Percentiles rank a stretch among this genome's conserved stretches.
Conservation (phyloP, 2,888 invertebrate species). For the Trachelus tabidus region DNA sequence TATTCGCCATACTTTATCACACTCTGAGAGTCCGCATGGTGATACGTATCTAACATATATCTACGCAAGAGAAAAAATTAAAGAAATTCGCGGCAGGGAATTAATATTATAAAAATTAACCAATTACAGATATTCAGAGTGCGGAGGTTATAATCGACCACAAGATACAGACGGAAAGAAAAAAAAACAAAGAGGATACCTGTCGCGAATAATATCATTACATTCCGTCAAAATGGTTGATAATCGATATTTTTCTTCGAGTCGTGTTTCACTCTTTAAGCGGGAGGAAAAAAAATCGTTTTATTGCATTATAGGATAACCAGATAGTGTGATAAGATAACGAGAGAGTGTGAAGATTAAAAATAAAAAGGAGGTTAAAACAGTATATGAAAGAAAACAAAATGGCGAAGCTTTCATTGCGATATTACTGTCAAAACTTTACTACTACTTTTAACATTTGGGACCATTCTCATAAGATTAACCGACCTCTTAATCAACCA, state of each 20-base stretch:
- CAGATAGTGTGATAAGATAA: not conserved
- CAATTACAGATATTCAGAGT: not conserved
- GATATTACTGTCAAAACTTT: conserved; percentile 10
- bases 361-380: not conserved
- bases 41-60: not conserved
- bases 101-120: not conserved
- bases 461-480: conserved; percentile 59
- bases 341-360: not conserved
- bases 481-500: conserved; percentile 41
- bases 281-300: not conserved
- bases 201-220: not conserved
- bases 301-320: not conserved
- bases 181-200: not conserved
- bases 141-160: not conserved
- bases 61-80: not conserved
- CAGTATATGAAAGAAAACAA: not conserved
- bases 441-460: conserved; percentile 58
- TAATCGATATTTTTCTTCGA: not conserved
- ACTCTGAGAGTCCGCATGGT: not conserved
- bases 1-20: not conserved
- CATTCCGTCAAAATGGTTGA: not conserved
- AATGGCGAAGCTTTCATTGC: conserved; percentile 11
- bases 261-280: not conserved
- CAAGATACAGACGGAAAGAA: not conserved
- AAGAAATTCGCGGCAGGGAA: not conserved